Conservation (phyloP, 1,140 invertebrate species). For the Drosophila biarmipes region DNA sequence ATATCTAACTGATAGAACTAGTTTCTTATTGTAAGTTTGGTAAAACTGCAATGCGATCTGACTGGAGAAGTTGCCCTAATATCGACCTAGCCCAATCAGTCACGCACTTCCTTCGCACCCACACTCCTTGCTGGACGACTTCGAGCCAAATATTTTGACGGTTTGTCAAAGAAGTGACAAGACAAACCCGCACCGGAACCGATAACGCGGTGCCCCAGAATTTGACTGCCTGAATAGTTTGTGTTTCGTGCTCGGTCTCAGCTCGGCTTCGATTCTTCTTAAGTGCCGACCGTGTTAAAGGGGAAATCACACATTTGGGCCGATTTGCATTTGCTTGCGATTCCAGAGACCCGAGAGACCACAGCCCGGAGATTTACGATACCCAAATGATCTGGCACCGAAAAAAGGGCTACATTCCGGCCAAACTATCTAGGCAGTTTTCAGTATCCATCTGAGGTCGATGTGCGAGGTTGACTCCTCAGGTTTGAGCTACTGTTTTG, state of each 20-base stretch:
- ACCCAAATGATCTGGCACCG: conserved; percentile 15
- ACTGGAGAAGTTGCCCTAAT: background rate
- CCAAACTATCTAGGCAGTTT: conserved; percentile 5
- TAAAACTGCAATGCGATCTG: background rate
- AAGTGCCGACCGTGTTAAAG: conserved; percentile 59
- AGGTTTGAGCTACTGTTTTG: conserved; percentile 46
- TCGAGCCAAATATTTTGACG: conserved; percentile 68
- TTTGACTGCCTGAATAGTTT: conserved; percentile 15
- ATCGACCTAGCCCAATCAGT: conserved; percentile 6
- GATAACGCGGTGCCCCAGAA: conserved; percentile 57
- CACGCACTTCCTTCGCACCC: conserved; percentile 23
- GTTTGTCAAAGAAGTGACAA: conserved; percentile 44
- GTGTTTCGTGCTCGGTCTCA: conserved; percentile 1
- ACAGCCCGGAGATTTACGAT: conserved; percentile 55
- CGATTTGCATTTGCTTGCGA: conserved; percentile 79
- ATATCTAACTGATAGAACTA: too few relatives aligned
- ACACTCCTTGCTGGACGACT: conserved; percentile 22
- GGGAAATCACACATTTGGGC: conserved; percentile 74
- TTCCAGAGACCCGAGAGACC: conserved; percentile 3
- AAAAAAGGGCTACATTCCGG: background rate
- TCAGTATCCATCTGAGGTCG: conserved; percentile 14
- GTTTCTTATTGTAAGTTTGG: background rate
- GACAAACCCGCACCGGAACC: conserved; percentile 54
- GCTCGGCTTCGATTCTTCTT: conserved; percentile 35
- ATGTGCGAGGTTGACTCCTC: conserved; percentile 31